These are phyloP conservation scores for Tretioscincus oriximinensis DNA, from an alignment of 2,113 vertebrate species.

Conservation along the genomic window DNA sequence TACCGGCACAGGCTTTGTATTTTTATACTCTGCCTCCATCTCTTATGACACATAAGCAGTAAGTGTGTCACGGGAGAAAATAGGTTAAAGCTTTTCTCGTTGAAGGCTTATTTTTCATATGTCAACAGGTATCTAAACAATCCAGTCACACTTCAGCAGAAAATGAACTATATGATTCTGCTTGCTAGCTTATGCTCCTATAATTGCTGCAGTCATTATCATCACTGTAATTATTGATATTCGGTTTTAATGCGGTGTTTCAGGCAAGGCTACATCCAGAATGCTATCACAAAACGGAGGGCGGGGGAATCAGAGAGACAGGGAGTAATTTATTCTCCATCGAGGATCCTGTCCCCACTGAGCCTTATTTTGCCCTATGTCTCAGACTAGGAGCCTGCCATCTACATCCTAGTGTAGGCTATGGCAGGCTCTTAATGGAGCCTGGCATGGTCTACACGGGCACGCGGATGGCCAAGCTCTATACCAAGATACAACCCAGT, in stretches of 20 bases:
- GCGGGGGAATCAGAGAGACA: neutral
- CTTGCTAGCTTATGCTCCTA: neutral
- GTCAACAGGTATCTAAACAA: no score
- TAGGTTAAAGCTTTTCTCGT: neutral
- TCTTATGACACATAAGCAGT: neutral
- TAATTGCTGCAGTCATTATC: neutral
- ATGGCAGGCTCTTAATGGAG: neutral
- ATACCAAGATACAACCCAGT: neutral
- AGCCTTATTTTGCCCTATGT: no score
- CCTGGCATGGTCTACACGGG: neutral
- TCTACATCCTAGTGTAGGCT: no score
- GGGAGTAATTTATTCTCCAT: neutral
- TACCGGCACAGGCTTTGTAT: neutral
- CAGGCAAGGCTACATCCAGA: neutral
- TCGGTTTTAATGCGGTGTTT: neutral
- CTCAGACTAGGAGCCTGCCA: no score
- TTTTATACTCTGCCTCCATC: neutral
- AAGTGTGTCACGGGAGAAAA: neutral
- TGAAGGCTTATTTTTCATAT: neutral
- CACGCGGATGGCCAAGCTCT: no score
- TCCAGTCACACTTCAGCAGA: neutral
- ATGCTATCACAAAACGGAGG: neutral
- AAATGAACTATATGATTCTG: neutral
- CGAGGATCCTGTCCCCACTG: no score
- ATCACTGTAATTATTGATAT: neutral